A percentile compares a stretch with the other conserved stretches of the same genome.
These are phyloP conservation scores for Himalopsyche tibetana DNA, from an alignment of 2,888 invertebrate species.

Conservation along the genomic window DNA sequence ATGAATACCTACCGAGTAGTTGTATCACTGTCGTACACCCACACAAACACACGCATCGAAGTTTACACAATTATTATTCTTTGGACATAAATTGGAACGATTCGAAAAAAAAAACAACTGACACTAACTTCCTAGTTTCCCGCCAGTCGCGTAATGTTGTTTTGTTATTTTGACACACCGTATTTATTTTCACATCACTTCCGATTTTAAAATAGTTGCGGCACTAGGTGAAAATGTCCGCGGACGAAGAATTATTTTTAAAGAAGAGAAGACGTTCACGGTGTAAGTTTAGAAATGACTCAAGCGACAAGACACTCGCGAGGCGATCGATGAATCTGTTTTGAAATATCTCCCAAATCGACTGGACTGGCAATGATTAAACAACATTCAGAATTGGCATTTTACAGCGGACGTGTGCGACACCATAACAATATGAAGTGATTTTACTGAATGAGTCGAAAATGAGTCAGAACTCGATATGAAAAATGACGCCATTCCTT, in stretches of 20 bases:
- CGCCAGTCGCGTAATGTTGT: background rate
- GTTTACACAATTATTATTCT: background rate
- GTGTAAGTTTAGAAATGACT: conserved; percentile 25
- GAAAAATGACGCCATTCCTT: background rate
- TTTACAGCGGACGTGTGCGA: too few relatives aligned
- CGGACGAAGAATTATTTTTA: conserved; percentile 22
- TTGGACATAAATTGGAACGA: background rate
- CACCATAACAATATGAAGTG: background rate
- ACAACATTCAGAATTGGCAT: background rate
- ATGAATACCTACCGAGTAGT: background rate
- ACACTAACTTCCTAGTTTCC: background rate
- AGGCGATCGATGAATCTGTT: conserved; percentile 13
- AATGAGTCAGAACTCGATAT: conserved; percentile 29
- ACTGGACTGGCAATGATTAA: background rate
- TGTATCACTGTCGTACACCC: background rate
- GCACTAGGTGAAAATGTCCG: background rate
- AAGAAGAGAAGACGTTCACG: background rate
- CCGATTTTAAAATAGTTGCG: conserved; percentile 1
- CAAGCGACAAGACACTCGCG: background rate
- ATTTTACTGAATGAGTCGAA: background rate
- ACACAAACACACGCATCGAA: background rate
- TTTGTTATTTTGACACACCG: conserved; percentile 18
- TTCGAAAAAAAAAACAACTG: background rate
- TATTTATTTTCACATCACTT: background rate
- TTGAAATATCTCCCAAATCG: background rate